These are phyloP conservation scores for Drosophila sordidula DNA, from an alignment of 2,888 invertebrate species.

Conservation along the genomic window DNA sequence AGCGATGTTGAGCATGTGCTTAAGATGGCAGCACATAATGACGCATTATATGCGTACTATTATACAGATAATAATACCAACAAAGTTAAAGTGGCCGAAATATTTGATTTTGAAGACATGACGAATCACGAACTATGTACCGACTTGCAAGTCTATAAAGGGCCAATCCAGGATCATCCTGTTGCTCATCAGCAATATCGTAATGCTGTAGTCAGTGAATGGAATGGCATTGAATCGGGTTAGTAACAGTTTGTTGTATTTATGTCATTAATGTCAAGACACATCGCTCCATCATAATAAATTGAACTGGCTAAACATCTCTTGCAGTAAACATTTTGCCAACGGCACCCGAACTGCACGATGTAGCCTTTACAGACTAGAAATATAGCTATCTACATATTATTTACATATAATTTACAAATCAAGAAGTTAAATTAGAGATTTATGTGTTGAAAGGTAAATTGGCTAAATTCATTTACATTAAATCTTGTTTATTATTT, in stretches of 20 bases:
- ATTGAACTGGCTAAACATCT: constrained; percentile 17
- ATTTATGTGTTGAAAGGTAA: constrained; percentile 13
- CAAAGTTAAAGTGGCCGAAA: constrained; percentile 94
- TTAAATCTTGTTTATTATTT: background rate
- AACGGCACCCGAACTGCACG: constrained; percentile 77
- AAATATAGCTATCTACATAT: background rate
- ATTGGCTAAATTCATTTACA: background rate
- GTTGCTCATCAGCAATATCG: constrained; percentile 80
- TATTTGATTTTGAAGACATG: constrained; percentile 89
- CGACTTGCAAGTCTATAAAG: constrained; percentile 80
- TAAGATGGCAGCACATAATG: constrained; percentile 93
- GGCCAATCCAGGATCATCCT: constrained; percentile 80
- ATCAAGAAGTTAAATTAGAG: constrained; percentile 1
- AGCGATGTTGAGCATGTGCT: constrained; percentile 88
- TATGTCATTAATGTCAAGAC: constrained; percentile 3
- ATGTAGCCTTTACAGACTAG: constrained; percentile 41
- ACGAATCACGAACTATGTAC: constrained; percentile 89
- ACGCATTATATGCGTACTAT: constrained; percentile 94
- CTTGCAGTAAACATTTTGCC: constrained; percentile 84
- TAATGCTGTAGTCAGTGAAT: constrained; percentile 82
- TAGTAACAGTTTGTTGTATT: constrained; percentile 26
- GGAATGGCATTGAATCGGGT: constrained; percentile 85
- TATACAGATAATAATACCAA: constrained; percentile 93
- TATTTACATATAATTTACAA: background rate
- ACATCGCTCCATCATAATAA: constrained; percentile 20